phyloP scores from a whole-genome alignment of 2,113 vertebrate genomes.

The Oenanthe melanoleuca region DNA sequence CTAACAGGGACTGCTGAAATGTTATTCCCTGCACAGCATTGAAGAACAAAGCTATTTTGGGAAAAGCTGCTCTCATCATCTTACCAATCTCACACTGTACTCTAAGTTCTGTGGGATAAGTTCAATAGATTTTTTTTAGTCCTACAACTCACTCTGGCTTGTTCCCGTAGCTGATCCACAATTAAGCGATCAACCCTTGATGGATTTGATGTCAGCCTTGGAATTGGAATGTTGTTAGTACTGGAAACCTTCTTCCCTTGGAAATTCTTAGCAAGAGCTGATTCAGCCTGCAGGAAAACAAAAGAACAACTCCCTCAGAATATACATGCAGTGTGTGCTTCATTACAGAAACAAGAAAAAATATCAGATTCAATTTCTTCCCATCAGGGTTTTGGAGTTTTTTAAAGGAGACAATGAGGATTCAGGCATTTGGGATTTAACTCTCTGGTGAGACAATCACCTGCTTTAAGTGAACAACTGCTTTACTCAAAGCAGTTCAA shows the following conservation, averaged over 20 bases:
- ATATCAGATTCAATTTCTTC: not conserved
- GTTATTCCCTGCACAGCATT: not conserved
- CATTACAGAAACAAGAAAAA: not conserved
- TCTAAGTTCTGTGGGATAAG: not conserved
- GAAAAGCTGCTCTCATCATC: not conserved
- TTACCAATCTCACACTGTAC: not conserved
- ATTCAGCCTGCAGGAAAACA: slow-evolving; percentile 79
- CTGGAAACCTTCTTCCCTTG: slow-evolving; percentile 82
- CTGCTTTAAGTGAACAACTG: not conserved
- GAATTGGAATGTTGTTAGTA: slow-evolving; percentile 79
- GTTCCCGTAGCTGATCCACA: slow-evolving; percentile 85
- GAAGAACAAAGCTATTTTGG: slow-evolving; percentile 30
- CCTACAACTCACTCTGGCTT: slow-evolving; percentile 79
- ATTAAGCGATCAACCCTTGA: slow-evolving; percentile 85
- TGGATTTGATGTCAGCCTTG: slow-evolving; percentile 80
- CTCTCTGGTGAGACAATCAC: not conserved
- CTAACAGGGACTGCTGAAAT: not conserved
- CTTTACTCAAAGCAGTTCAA: not conserved
- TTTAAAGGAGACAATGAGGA: not conserved
- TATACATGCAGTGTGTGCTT: not conserved
- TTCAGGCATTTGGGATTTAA: not conserved
- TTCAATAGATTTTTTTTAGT: not conserved
- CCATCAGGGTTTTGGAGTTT: not conserved
- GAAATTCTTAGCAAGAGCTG: slow-evolving; percentile 80
- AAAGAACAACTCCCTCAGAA: slow-evolving; percentile 31